These are phyloP conservation scores for Drosophila diplacantha DNA, from an alignment of 2,888 invertebrate species.

Conservation along the genomic window DNA sequence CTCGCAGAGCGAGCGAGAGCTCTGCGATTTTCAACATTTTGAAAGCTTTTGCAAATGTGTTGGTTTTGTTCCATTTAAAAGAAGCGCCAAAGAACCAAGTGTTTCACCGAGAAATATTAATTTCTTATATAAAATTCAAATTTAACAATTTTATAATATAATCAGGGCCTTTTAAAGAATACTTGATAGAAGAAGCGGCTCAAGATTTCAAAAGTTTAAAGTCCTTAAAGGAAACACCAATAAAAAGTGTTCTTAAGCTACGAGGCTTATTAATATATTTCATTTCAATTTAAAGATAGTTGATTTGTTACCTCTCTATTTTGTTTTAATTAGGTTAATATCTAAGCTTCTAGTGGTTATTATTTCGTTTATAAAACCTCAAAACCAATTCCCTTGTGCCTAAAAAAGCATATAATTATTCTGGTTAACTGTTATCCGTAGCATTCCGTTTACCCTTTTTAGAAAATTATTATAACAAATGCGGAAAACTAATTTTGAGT, in stretches of 20 bases:
- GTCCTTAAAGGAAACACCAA: too few species aligned
- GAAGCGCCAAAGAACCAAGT: slow-evolving; percentile 26
- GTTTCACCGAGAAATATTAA: neutral
- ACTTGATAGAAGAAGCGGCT: neutral
- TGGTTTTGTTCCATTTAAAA: slow-evolving; percentile 34
- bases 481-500: slow-evolving; percentile 1
- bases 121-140: neutral
- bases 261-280: too few species aligned
- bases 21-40: slow-evolving; percentile 36
- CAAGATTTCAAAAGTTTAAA: neutral
- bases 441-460: neutral
- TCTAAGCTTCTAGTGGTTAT: too few species aligned
- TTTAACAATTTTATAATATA: neutral
- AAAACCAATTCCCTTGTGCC: too few species aligned
- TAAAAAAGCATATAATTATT: neutral
- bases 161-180: neutral
- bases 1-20: slow-evolving; percentile 1
- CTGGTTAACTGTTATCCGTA: too few species aligned
- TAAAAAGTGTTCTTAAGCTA: neutral
- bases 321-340: too few species aligned
- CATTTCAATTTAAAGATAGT: too few species aligned
- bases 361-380: too few species aligned
- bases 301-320: too few species aligned
- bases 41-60: slow-evolving; percentile 36
- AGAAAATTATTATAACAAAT: neutral